Base-by-base conservation (phyloP, 2,113 vertebrate species). In the Lutjanus erythropterus region DNA sequence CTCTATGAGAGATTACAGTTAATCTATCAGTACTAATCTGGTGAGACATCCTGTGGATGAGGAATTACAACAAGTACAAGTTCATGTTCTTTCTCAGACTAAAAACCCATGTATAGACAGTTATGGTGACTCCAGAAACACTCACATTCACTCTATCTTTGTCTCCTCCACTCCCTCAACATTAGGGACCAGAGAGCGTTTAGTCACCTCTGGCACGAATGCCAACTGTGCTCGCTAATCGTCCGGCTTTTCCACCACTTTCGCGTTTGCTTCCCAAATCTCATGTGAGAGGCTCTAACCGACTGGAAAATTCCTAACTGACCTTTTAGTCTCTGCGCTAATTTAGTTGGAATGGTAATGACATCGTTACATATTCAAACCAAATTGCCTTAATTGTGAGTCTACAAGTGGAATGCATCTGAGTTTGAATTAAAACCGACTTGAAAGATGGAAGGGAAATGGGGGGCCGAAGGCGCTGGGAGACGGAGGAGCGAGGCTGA, bases 321-420 rank as follows among this genome's bases (percentile, higher is more conserved):
- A 98, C 97, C 97, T 98, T 98, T 98, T 95, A 77, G 95, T 97
- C 96, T 95, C 94, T 88, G 95, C 94, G 94, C 96, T 98, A 98
- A 99, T 98, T 98, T 91, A 96, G 94, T 93, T 94, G 92, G 96
- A 97, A 97, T 97, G 95, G 97, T 98, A 99, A 98, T 97, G 97
- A 97, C 96, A 96, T 97, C 95, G 96, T 97, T 97, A 97, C 97
- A 96, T 97, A 97, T 98, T 98, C 96, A 96, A 96, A 96, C 96
- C 96, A 97, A 98, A 97, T 96, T 97, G 97, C 96, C 96, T 97
- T 97, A 98, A 97, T 98, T 98, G 97, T 96, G 95, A 97, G 97
- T 96, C 96, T 94, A 96, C 96, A 94, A 96, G 97, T 96, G 96
- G 96, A 97, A 92, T 88, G 91, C 87, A 68, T 80, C 80, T 92